Conservation (phyloP, 2,797 vertebrate species). For the Clarias laeviceps region DNA sequence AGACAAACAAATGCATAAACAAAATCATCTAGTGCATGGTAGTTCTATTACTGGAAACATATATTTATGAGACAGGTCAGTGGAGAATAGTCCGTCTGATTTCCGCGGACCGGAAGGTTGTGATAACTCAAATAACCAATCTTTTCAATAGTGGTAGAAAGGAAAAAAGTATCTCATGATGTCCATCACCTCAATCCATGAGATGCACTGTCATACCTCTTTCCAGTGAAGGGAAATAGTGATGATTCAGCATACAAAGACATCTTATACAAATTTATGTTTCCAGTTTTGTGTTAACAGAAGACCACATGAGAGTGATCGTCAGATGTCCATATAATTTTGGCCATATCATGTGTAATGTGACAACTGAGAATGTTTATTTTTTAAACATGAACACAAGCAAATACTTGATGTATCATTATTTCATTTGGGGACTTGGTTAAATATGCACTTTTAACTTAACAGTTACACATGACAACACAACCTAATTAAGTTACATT, state of each 20-base stretch:
- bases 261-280: background rate
- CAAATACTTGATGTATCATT: background rate
- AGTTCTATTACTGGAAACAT: background rate
- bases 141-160: background rate
- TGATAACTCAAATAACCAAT: background rate
- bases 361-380: background rate
- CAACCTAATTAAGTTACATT: background rate
- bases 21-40: background rate
- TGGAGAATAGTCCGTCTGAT: background rate
- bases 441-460: background rate
- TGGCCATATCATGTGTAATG: background rate
- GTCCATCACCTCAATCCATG: background rate
- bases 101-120: background rate
- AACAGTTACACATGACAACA: background rate
- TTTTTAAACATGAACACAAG: background rate
- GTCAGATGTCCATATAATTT: background rate
- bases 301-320: background rate
- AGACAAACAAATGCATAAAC: background rate
- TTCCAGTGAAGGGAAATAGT: background rate
- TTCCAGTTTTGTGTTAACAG: background rate
- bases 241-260: background rate
- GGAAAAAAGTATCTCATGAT: background rate
- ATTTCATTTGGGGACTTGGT: background rate
- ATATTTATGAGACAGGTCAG: background rate
- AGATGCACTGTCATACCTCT: no score